phyloP scores from a whole-genome alignment of 2,113 vertebrate species.

The Mastomys natalensis region DNA sequence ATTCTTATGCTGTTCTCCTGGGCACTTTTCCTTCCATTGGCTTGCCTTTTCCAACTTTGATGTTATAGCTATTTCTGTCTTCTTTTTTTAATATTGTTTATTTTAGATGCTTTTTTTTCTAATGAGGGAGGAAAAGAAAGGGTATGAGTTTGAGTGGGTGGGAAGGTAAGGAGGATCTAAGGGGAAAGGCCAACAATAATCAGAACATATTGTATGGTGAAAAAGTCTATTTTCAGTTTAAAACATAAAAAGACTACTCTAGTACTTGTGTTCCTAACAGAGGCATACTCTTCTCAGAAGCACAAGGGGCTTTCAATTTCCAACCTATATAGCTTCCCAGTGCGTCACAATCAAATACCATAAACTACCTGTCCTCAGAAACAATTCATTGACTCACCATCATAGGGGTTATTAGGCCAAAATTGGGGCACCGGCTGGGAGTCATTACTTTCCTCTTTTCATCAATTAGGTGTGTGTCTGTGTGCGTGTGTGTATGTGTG shows the following conservation, averaged over 20 bases:
- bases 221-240: not conserved
- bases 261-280: not conserved
- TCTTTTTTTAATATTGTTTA: not conserved
- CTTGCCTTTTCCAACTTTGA: not conserved
- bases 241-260: not conserved
- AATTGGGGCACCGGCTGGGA: not conserved
- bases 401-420: not conserved
- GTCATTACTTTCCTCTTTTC: not conserved
- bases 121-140: not conserved
- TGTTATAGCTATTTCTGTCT: not conserved
- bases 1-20: not conserved
- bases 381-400: not conserved
- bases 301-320: not conserved
- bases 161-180: not conserved
- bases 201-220: not conserved
- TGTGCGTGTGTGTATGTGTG: not conserved
- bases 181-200: not conserved
- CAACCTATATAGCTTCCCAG: constrained; percentile 1
- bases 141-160: not conserved
- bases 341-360: not conserved
- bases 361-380: not conserved
- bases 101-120: not conserved
- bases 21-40: not conserved
- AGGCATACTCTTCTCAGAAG: not conserved
- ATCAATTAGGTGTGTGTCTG: not conserved